Base-by-base conservation (phyloP, 2,113 vertebrate genomes). In the Orcinus orca region DNA sequence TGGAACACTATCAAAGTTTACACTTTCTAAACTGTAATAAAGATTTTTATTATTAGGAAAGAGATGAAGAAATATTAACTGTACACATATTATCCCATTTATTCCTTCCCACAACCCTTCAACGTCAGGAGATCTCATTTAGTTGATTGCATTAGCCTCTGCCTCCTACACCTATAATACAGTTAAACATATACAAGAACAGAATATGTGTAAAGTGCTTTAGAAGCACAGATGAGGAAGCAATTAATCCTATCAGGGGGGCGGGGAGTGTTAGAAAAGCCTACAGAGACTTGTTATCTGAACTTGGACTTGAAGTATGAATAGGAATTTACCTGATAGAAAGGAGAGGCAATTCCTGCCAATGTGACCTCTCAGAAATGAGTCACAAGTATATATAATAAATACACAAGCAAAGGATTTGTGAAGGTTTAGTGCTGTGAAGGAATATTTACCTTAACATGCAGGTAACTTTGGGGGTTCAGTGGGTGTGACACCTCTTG, bases 361-460 rank as follows among this genome's bases (percentile, higher is more conserved):
- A 93, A 81, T 58, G 76, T 97, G 81, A 96, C 86, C 36, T 84
- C 89, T 95, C 50, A 96, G 77, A 94, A 96, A 96, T 94, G 58
- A 80, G 76, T 88, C 94, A 84, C 47, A 8, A 26, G 36, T 74
- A 88, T 96, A 55, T 95, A 85, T 93, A 94, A 88, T 95, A 96
- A 95, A 93, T 50, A 97, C 9, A 90, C 85, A 96, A 73, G 55
- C 84, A 91, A 88, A 88, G 6, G 13, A 67, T 36, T 92, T 65
- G 47, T 26, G 18, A 82, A 96, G 71, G 23, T 85, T 96, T 92
- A 41, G 36, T 58, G 33, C 23, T 76, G 14, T 95, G 80, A 85
- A 80, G 47, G 55, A 88, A 86, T 25, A 50, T 90, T 93, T 88
- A 68, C 31, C 67, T 92, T 44, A 60, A 87, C 44, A 71, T 70